phyloP scores from a whole-genome alignment of 2,113 vertebrate genomes.

The Podiceps cristatus region DNA sequence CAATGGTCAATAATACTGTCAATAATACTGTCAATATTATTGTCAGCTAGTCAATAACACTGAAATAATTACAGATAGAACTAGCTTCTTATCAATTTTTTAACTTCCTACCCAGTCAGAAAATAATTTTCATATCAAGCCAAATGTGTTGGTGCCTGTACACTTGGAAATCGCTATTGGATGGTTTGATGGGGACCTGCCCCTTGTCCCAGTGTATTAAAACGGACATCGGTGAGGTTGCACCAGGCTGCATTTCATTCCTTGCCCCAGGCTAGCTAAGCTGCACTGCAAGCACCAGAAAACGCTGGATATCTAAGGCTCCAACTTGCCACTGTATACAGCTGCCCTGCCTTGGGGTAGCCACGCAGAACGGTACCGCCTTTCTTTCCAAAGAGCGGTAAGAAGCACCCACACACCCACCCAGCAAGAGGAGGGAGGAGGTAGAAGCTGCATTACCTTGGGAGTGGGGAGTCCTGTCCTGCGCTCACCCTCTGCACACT shows the following conservation, averaged over 20 bases:
- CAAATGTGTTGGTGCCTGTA: not conserved
- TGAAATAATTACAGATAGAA: not conserved
- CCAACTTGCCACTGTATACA: not conserved
- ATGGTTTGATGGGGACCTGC: not conserved
- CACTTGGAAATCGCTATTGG: accelerated
- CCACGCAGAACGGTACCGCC: not conserved
- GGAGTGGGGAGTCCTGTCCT: not conserved
- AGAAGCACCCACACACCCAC: not conserved
- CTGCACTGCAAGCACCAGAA: not conserved
- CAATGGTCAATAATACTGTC: no score
- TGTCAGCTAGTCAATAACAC: not conserved
- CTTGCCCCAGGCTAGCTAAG: not conserved
- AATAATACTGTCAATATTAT: no score
- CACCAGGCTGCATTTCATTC: not conserved
- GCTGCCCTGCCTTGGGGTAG: not conserved
- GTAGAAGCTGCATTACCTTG: not conserved
- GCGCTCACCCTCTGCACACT: not conserved
- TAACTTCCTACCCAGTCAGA: not conserved
- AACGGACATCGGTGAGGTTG: not conserved
- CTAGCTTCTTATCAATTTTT: not conserved
- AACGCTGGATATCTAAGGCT: not conserved
- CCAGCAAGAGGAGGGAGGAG: not conserved
- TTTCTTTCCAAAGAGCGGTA: not conserved
- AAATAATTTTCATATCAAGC: not conserved
- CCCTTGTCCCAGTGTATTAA: not conserved